Percentiles rank a stretch among this genome's conserved stretches.
These are phyloP conservation scores for Aphaenogaster floridana DNA, from an alignment of 1,140 invertebrate genomes.

Conservation along the genomic window DNA sequence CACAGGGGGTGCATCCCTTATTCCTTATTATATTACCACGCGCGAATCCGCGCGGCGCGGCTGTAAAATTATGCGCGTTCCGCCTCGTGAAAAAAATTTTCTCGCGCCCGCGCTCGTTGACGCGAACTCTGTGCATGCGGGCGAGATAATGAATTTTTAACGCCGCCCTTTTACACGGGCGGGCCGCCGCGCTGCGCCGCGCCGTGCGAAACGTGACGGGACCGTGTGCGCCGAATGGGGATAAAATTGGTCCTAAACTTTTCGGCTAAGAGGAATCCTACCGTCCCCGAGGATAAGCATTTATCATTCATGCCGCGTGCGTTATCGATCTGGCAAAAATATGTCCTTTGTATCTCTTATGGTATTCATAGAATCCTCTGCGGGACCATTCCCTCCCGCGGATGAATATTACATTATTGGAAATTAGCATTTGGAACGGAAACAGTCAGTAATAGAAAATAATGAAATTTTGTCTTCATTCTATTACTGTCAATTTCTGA, in stretches of 20 bases:
- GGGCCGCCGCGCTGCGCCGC: neutral
- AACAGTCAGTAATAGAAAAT: neutral
- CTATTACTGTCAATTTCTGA: neutral
- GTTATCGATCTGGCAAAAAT: constrained; percentile 50
- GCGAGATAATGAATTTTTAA: constrained; percentile 66
- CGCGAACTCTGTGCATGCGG: constrained; percentile 25
- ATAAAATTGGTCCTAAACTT: constrained; percentile 62
- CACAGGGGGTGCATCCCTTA: neutral
- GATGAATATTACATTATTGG: neutral
- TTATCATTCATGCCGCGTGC: constrained; percentile 54
- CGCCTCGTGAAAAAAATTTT: neutral
- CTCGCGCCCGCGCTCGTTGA: constrained; percentile 12
- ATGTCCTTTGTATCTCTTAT: constrained; percentile 28
- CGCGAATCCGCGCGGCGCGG: constrained; percentile 11
- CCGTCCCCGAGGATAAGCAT: constrained; percentile 28
- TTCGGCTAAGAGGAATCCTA: constrained; percentile 28
- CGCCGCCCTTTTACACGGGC: constrained; percentile 40
- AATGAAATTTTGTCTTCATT: neutral
- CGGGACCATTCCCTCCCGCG: neutral
- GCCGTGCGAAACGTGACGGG: constrained; percentile 40
- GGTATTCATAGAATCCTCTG: neutral
- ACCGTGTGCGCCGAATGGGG: constrained; percentile 57
- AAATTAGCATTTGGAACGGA: constrained; percentile 13
- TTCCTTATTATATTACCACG: constrained; percentile 46
- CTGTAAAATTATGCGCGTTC: constrained; percentile 58